phyloP scores from a whole-genome alignment of 1,140 invertebrate genomes.

The Periplaneta americana region DNA sequence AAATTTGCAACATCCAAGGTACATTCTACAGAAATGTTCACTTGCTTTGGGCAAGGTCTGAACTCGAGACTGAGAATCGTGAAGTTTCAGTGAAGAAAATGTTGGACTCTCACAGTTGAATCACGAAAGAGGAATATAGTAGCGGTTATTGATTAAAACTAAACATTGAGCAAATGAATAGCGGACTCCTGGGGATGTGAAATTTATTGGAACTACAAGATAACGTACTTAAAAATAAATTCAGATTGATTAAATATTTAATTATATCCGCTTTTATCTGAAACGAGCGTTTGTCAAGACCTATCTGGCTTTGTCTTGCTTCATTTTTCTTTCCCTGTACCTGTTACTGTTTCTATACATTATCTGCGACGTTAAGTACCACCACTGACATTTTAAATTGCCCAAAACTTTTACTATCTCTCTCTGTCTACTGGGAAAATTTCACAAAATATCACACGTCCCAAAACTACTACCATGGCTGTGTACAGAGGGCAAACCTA shows the following conservation, averaged over 20 bases:
- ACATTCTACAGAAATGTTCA: too few relatives aligned
- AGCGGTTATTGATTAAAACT: too few relatives aligned
- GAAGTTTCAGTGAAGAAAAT: too few relatives aligned
- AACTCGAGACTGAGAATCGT: too few relatives aligned
- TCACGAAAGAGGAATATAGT: too few relatives aligned
- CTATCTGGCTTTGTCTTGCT: too few relatives aligned
- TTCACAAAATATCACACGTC: background rate
- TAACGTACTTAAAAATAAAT: background rate
- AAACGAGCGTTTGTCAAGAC: background rate
- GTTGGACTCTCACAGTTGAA: too few relatives aligned
- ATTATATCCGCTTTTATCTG: background rate
- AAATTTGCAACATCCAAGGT: too few relatives aligned
- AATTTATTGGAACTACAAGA: background rate
- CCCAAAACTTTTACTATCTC: background rate
- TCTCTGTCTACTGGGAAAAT: background rate
- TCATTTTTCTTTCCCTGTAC: background rate
- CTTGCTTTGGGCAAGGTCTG: too few relatives aligned
- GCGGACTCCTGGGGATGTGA: background rate
- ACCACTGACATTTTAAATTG: background rate
- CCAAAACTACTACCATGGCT: background rate
- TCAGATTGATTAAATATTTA: background rate
- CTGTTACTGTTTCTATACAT: background rate
- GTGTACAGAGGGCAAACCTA: background rate
- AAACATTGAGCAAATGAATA: too few relatives aligned
- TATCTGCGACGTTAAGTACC: background rate